Base-by-base conservation (phyloP, 2,797 vertebrate genomes). In the Cirrhinus mrigala region DNA sequence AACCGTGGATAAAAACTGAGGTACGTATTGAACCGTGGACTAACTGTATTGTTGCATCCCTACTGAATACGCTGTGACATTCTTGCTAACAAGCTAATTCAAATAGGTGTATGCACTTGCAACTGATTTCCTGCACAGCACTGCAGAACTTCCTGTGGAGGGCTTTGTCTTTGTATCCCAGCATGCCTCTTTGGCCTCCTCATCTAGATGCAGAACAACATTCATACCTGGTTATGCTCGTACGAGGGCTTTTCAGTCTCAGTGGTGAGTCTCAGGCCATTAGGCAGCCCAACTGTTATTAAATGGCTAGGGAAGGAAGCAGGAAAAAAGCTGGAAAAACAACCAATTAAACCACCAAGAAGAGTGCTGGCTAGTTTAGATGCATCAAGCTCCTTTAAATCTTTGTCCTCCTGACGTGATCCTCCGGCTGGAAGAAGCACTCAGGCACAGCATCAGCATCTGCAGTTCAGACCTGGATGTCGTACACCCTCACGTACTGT, bases 381-480 rank as follows among this genome's bases (percentile, higher is more conserved):
- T 52, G 58, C 81, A 52, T 75, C 46, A 75, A 58, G 40, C 40
- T 50, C 18, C 50, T 58, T 33, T 64, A 69, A 81, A 73, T 27
- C 33, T 22, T 12, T 40, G 50, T 56, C 50, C 73, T 69, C 48
- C 48, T 24, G 48, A 81, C 10, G 20, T 64, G 58, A 75, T 27
- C 48, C 60, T 68, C 33, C 58, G 4, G 33, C 69, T 64, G 4
- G 29, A 33, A 82, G 80, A 48, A 76, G 24, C 60, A 66, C 87
- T 91, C 87, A 86, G 66, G 90, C 90, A 90, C 85, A 87, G 87
- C 89, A 89, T 87, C 80, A 81, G 89, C 90, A 93, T 92, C 92
- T 92, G 90, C 86, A 91, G 76, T 83, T 79, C 80, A 29, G 56
- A 86, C 85, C 75, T 81, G 48, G 50, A 79, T 33, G 20, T 10